Evolutionary conservation across 1,140 invertebrate species (phyloP).

Genomic region (Hydropsyche tenuis): DNA sequence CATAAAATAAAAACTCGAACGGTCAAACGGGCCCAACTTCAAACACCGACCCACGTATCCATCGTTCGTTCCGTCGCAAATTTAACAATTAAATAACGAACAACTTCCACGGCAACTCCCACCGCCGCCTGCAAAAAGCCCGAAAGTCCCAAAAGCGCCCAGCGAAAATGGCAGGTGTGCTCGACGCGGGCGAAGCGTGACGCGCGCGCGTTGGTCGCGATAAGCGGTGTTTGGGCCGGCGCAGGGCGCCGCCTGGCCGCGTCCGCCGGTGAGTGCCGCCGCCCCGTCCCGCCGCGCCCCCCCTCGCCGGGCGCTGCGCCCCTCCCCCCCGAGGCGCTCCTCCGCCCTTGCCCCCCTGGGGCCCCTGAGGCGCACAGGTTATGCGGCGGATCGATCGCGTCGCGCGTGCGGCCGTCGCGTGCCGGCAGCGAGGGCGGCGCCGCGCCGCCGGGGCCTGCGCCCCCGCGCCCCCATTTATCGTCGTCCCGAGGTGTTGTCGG

Average conservation of each 20-base stretch:
- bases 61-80: too few relatives aligned
- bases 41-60: too few relatives aligned
- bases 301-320: neutral
- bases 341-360: neutral
- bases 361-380: neutral
- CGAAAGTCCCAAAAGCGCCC: too few relatives aligned
- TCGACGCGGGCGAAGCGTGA: neutral
- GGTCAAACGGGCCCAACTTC: too few relatives aligned
- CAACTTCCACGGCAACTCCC: too few relatives aligned
- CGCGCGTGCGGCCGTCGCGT: neutral
- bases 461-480: too few relatives aligned
- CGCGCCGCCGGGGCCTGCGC: neutral
- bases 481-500: too few relatives aligned
- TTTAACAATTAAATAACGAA: too few relatives aligned
- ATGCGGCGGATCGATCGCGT: slow-evolving; percentile 15
- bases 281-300: slow-evolving; percentile 3
- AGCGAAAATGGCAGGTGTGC: too few relatives aligned
- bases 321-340: neutral
- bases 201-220: neutral
- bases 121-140: too few relatives aligned
- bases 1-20: too few relatives aligned
- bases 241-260: slow-evolving; percentile 12
- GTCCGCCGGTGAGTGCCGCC: slow-evolving; percentile 10
- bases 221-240: neutral
- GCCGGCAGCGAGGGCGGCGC: neutral